phyloP scores from a whole-genome alignment of 1,140 invertebrate species.

The Ostrea edulis region DNA sequence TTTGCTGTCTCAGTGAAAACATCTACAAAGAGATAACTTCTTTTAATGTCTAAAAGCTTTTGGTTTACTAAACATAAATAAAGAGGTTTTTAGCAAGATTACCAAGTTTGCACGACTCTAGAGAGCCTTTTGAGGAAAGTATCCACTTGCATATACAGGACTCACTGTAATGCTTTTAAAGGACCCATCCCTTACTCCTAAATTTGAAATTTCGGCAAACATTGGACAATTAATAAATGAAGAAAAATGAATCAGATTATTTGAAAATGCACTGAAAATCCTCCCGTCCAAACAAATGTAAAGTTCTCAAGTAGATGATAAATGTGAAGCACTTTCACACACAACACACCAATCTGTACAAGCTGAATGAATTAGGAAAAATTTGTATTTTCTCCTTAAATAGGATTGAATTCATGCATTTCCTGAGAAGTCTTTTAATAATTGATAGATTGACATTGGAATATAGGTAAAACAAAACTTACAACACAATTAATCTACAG shows the following conservation, averaged over 20 bases:
- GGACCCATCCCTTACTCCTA: not conserved
- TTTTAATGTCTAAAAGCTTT: slow-evolving; percentile 32
- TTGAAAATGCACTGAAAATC: not conserved
- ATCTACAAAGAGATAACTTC: slow-evolving; percentile 16
- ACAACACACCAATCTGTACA: not conserved
- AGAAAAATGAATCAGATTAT: not conserved
- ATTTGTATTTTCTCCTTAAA: not conserved
- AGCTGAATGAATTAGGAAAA: not conserved
- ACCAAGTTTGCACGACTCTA: slow-evolving; percentile 25
- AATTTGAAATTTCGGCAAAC: slow-evolving; percentile 24
- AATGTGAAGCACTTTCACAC: not conserved
- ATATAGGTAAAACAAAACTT: not conserved
- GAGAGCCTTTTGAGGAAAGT: not conserved
- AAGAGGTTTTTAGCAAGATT: slow-evolving; percentile 28
- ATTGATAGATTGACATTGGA: too few relatives aligned
- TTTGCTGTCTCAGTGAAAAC: slow-evolving; percentile 5
- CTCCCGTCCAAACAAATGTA: not conserved
- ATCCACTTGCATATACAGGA: not conserved
- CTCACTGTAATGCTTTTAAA: not conserved
- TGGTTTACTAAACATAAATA: slow-evolving; percentile 36
- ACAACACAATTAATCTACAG: not conserved
- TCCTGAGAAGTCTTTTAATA: too few relatives aligned
- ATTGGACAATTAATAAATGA: not conserved
- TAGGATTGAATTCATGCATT: too few relatives aligned
- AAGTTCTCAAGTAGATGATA: not conserved